These are phyloP conservation scores for Malacosoma neustria DNA, from an alignment of 2,888 invertebrate species.

Conservation along the genomic window DNA sequence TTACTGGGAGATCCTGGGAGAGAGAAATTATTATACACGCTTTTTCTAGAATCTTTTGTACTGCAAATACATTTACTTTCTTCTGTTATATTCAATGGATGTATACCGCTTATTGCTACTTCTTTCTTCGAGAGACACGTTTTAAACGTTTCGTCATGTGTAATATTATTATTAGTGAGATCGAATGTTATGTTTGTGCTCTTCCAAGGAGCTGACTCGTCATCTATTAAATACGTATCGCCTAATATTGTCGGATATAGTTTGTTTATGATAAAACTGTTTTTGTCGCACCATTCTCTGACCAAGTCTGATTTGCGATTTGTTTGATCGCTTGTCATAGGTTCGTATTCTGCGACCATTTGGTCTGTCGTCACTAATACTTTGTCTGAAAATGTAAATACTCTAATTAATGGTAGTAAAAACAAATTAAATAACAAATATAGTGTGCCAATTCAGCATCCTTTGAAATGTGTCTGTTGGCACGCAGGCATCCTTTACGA, in stretches of 20 bases:
- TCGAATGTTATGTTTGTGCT: constrained; percentile 36
- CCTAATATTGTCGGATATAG: constrained; percentile 58
- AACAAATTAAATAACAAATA: too few species aligned
- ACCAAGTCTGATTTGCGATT: constrained; percentile 55
- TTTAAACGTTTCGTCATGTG: constrained; percentile 37
- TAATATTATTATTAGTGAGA: constrained; percentile 26
- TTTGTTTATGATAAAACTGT: constrained; percentile 52
- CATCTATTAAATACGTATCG: constrained; percentile 48
- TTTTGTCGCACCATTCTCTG: constrained; percentile 60
- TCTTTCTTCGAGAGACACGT: constrained; percentile 43
- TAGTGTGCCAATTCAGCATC: too few species aligned
- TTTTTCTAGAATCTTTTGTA: constrained; percentile 19
- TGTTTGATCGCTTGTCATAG: constrained; percentile 38
- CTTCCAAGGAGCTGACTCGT: constrained; percentile 40
- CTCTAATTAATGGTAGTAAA: too few species aligned
- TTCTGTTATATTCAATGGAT: constrained; percentile 35
- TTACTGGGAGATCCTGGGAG: constrained; percentile 54
- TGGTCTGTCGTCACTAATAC: constrained; percentile 76
- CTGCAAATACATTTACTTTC: constrained; percentile 10
- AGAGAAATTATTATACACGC: constrained; percentile 59
- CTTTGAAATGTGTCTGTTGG: too few species aligned
- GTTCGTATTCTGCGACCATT: constrained; percentile 75
- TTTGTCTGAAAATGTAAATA: constrained; percentile 65
- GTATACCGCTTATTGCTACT: constrained; percentile 48
- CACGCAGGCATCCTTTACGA: too few species aligned